Percentiles rank a stretch among this genome's conserved stretches.
phyloP scores from a whole-genome alignment of 2,888 invertebrate genomes.

The Bombylius major region DNA sequence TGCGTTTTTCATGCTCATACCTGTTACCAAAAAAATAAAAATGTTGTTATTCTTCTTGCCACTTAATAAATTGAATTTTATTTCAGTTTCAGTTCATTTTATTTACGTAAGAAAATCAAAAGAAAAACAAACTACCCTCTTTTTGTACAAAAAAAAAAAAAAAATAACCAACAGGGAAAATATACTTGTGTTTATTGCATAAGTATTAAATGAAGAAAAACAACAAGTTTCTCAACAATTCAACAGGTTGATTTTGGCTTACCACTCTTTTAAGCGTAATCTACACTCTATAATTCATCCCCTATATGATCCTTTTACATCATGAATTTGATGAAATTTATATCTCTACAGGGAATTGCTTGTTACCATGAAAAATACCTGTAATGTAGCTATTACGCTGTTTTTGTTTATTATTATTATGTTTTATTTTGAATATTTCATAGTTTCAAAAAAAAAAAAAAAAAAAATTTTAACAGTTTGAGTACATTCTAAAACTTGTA shows the following conservation, averaged over 20 bases:
- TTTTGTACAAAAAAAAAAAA: too few species aligned
- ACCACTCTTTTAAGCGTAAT: not conserved
- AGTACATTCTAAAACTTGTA: too few species aligned
- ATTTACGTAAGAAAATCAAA: not conserved
- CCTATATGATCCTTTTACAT: too few species aligned
- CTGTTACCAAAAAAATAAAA: too few species aligned
- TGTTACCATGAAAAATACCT: not conserved
- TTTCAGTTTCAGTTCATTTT: not conserved
- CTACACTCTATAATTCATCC: too few species aligned
- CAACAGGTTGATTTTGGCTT: not conserved
- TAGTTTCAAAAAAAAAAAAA: too few species aligned
- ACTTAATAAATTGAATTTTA: slow-evolving; percentile 9
- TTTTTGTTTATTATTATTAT: not conserved
- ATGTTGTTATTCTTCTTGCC: not conserved
- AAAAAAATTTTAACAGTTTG: too few species aligned
- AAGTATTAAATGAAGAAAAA: not conserved
- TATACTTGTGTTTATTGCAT: too few species aligned
- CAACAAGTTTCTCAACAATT: not conserved
- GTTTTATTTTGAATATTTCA: not conserved
- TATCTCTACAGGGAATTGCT: not conserved
- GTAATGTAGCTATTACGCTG: not conserved
- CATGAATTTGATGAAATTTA: not conserved
- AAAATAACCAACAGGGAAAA: too few species aligned
- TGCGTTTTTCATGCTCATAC: too few species aligned
- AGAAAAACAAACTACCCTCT: too few species aligned